Evolutionary conservation across 2,888 invertebrate genomes (phyloP).

Genomic region (Ryuthela nishihirai): DNA sequence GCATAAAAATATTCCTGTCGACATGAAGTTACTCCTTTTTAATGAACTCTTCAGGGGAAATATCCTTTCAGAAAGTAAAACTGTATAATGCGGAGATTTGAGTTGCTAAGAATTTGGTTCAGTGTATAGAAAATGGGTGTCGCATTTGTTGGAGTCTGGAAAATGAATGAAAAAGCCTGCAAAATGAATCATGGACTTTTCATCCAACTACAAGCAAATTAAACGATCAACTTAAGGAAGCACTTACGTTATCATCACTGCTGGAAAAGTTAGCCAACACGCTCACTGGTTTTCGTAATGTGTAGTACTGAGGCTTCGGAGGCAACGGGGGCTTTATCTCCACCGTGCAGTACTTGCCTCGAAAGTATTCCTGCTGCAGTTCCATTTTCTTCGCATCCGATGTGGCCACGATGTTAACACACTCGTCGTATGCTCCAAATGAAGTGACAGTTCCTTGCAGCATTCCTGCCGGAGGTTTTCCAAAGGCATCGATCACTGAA

Average conservation of each 20-base stretch:
- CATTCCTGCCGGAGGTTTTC: constrained; percentile 36
- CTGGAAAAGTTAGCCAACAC: constrained; percentile 31
- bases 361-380: constrained; percentile 23
- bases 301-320: constrained; percentile 35
- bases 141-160: too few relatives aligned
- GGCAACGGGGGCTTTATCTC: constrained; percentile 36
- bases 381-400: constrained; percentile 17
- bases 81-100: too few relatives aligned
- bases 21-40: too few relatives aligned
- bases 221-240: too few relatives aligned
- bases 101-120: too few relatives aligned
- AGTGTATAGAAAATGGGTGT: too few relatives aligned
- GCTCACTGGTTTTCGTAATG: constrained; percentile 31
- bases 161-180: too few relatives aligned
- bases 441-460: constrained; percentile 35
- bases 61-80: too few relatives aligned
- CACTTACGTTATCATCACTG: constrained; percentile 29
- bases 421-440: constrained; percentile 37
- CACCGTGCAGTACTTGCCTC: constrained; percentile 38
- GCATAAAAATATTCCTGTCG: too few relatives aligned
- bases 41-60: too few relatives aligned
- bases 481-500: constrained; percentile 40
- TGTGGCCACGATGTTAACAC: constrained; percentile 30
- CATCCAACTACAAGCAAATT: too few relatives aligned
- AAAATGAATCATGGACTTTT: too few relatives aligned